Evolutionary conservation across 1,140 invertebrate genomes (phyloP), one percentile per base, ranked within the genome.

Genomic region (Saccostrea glomerata): DNA sequence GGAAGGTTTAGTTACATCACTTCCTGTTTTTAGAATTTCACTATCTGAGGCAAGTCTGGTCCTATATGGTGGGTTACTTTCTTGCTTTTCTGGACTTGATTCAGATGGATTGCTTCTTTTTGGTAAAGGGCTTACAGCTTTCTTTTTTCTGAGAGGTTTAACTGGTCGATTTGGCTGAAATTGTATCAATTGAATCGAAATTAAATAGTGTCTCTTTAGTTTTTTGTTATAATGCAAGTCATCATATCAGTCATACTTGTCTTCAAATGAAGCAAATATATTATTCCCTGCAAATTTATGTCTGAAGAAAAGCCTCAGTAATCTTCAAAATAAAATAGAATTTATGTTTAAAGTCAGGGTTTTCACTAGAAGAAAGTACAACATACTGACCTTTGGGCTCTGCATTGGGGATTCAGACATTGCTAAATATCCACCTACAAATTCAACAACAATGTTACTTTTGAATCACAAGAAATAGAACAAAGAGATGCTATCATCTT

Each of bases 91-190:
- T 30, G 25, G 9, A 17, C 70, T 77, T 36, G 23, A 15, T 13
- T 77, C 11, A 11, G 70, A 13, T 36, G 30, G 1, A 30, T 77
- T 77, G 15, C 70, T 77, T 77, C 70, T 25, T 13, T 77, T 77
- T 30, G 70, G 70, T 36, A 77, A 23, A 77, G 70, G 70, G 25
- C 70, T 77, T 77, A 36, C 17, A 36, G 30, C 70, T 77, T 77
- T 77, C 70, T 77, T 77, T 77, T 77, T 77, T 77, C 70, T 77
- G 13, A 30, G 25, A 77, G 70, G 70, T 77, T 77, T 77, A 0
- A 77, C 70, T 30, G 70, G 70, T 77, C 70, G 25, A 30, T 15
- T 36, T 3, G 70, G 4, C 70, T 77, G 70, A 17, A 30, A 77
- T 15, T 15, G 23, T 13, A 77, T 30, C 4, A 30, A 36, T 12